Evolutionary conservation across 2,888 invertebrate genomes (phyloP), one percentile per base, ranked within the genome.

Genomic region (Nephrocerus scutellatus): DNA sequence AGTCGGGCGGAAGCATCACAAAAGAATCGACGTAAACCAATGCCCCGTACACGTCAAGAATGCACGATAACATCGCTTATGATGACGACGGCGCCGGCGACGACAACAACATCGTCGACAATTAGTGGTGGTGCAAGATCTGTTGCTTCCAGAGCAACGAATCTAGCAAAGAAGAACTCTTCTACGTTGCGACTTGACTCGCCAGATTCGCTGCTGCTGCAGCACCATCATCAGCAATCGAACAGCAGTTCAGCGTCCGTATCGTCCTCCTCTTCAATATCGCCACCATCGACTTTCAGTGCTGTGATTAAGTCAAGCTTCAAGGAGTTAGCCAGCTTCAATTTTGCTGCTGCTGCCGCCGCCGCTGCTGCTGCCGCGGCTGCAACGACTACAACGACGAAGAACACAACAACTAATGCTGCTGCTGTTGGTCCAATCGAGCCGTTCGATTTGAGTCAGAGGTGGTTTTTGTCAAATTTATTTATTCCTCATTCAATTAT

Each of bases 381-480:
- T 13, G 32, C 18, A 6, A 10, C 10, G 7, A 28, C 10, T 13
- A 28, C 8, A 10, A 28, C 7, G 7, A 28, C 10, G 8, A 10
- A 28, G 7, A 28, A 13, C 13, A 28, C 7, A 7, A 28, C 8
- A 8, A 13, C 10, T 28, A 12, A 28, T 5, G 46, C 43, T 4
- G 51, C 51, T 39, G 46, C 43, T n/a, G 48, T 46, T 21, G 48
- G 47, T 30, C 43, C 47, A 34, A 44, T 44, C 32, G 51, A 51
- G 39, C 51, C 53, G 8, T 52, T 50, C 44, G 53, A 53, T 43
- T 43, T 53, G 15, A 53, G 48, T 38, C 53, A 52, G 50, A 53
- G 53, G 53, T 53, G 41, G 38, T 33, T 29, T 30, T 13, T 20
- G 19, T n/a, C n/a, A n/a, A n/a, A n/a, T n/a, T n/a, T n/a, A n/a